phyloP scores from a whole-genome alignment of 2,888 invertebrate genomes.

The Tethea ocularis region DNA sequence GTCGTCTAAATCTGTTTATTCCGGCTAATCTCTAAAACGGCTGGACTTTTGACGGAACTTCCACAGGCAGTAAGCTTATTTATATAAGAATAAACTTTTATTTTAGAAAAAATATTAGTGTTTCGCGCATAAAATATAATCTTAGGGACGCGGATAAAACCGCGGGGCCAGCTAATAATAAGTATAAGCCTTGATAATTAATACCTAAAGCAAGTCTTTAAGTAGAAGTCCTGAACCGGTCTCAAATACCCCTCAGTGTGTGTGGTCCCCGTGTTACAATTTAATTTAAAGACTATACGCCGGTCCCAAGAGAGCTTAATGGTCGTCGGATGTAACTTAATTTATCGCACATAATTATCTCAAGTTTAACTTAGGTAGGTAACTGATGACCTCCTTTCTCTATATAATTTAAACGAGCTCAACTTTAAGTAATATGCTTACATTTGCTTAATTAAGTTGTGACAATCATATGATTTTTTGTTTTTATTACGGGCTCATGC shows the following conservation, averaged over 20 bases:
- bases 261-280: conserved; percentile 36
- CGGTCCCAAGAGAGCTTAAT: conserved; percentile 24
- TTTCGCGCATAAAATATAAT: no score
- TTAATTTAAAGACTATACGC: conserved; percentile 23
- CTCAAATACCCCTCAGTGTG: conserved; percentile 19
- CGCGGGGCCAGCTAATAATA: no score
- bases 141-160: no score
- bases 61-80: no score
- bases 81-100: no score
- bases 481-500: no score
- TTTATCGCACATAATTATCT: conserved; percentile 33
- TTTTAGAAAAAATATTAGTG: no score
- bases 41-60: no score
- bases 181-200: not conserved
- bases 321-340: conserved; percentile 32
- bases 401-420: not conserved
- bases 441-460: not conserved
- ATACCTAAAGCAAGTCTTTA: not conserved
- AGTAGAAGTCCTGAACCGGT: not conserved
- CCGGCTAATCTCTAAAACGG: no score
- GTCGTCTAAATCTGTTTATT: no score
- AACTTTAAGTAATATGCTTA: not conserved
- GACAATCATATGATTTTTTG: not conserved
- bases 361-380: conserved; percentile 16
- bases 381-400: conserved; percentile 33